Conservation (phyloP, 2,888 invertebrate species). For the Synergus umbraculus region DNA sequence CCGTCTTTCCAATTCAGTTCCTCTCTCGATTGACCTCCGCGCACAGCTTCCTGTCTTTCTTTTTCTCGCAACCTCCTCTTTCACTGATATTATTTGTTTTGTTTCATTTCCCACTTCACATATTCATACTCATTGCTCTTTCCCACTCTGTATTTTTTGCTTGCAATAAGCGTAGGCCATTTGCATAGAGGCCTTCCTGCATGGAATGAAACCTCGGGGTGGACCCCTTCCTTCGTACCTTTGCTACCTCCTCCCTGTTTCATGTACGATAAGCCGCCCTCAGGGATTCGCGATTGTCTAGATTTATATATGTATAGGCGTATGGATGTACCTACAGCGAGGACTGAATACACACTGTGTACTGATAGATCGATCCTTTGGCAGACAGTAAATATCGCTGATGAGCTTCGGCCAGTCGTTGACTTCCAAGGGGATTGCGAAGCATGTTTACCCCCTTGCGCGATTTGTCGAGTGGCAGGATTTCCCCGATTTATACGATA, state of each 20-base stretch:
- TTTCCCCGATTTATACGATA: conserved; percentile 55
- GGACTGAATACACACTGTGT: conserved; percentile 51
- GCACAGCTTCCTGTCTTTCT: not conserved
- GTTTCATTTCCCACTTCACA: conserved; percentile 71
- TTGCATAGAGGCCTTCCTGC: conserved; percentile 70
- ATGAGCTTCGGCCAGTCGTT: conserved; percentile 65
- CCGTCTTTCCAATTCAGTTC: conserved; percentile 49
- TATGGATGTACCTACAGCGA: conserved; percentile 45
- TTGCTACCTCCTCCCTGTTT: conserved; percentile 39
- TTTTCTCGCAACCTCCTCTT: not conserved
- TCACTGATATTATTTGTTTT: conserved; percentile 50
- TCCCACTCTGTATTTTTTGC: conserved; percentile 63
- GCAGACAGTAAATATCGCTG: conserved; percentile 72
- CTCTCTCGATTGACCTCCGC: not conserved
- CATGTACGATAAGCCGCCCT: conserved; percentile 70
- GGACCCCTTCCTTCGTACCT: conserved; percentile 44
- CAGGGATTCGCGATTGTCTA: conserved; percentile 72
- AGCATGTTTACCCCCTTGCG: conserved; percentile 58
- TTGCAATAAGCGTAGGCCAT: conserved; percentile 73
- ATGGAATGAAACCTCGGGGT: conserved; percentile 65
- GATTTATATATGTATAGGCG: conserved; percentile 66
- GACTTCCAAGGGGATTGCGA: conserved; percentile 44
- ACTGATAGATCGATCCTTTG: conserved; percentile 66
- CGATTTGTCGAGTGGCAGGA: conserved; percentile 64
- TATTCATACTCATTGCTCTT: conserved; percentile 65